Base-by-base conservation (phyloP, 2,888 invertebrate species). In the Cartodere bifasciata region DNA sequence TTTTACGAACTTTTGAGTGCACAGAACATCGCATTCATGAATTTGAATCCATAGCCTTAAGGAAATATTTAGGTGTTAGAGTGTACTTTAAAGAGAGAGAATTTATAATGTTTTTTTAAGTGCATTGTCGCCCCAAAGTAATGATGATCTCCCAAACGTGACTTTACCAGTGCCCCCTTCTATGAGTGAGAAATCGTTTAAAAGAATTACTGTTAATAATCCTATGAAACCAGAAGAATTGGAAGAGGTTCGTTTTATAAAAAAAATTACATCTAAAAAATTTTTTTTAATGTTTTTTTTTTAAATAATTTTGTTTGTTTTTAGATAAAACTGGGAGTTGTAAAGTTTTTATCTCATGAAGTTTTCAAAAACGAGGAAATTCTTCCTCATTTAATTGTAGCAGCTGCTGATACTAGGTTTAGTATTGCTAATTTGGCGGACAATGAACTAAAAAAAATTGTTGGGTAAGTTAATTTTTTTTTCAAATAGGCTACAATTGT, bases 351-450 rank as follows among this genome's bases (percentile, higher is more conserved):
- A 31, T 72, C 77, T 26, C 72, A 76, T 41, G 85, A 85, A 28
- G 69, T 86, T 22, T 81, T 88, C 47, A 67, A 71, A 14, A 76
- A 79, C 47, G 68, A 72, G 13, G 83, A 85, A 35, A 71, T 82
- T 15, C 65, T 87, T 13, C 61, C 81, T 38, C 79, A 84, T 31
- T 64, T 88, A 35, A 75, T 91, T 5, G 75, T 92, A 4, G 90
- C 85, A 2, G 82, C 87, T 0, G 79, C 91, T 0, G 92, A 92
- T 52, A 85, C 88, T 0, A 67, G 91, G 39, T 90, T 82, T 55
- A 83, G 79, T 58, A 85, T 92, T 24, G 87, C 87, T 30, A 86
- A 87, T 52, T 70, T 80, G 33, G 90, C 88, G 2, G 86, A 90
- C 51, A 74, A 77, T 40, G 85, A 87, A 45, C 59, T 92, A 5